Evolutionary conservation across 92 coral and sea anemone genomes (phyloP).

Genomic region (Epizoanthus stellaris): DNA sequence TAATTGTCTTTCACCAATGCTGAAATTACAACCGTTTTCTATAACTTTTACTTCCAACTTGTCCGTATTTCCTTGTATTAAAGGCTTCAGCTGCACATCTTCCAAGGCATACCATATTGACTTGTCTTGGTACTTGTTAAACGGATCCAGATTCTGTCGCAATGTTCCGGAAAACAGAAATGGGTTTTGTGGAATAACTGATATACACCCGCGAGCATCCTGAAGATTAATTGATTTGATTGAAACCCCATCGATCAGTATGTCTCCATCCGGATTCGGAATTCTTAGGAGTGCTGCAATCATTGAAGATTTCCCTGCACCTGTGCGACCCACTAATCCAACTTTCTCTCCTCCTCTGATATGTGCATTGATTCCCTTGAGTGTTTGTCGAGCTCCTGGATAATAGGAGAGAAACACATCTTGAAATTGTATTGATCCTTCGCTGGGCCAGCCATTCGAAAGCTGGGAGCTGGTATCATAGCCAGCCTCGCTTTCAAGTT

Average conservation of each 20-base stretch:
- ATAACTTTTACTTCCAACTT: not conserved
- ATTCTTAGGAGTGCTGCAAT: constrained; percentile 27
- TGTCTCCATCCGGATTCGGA: constrained; percentile 20
- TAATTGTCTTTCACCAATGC: constrained; percentile 28
- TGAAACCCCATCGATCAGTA: constrained; percentile 19
- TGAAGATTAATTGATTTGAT: constrained; percentile 25
- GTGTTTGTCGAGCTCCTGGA: constrained; percentile 13
- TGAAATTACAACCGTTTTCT: constrained; percentile 31
- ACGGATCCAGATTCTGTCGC: constrained; percentile 27
- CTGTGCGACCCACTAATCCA: constrained; percentile 28
- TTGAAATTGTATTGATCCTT: constrained; percentile 50
- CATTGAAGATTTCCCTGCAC: constrained; percentile 30
- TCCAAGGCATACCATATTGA: constrained; percentile 18
- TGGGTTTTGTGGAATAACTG: constrained; percentile 37
- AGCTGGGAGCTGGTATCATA: constrained; percentile 35
- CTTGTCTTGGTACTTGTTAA: constrained; percentile 14
- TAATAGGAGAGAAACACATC: constrained; percentile 27
- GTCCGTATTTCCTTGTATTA: constrained; percentile 5
- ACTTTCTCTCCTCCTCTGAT: constrained; percentile 35
- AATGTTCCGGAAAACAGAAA: constrained; percentile 28
- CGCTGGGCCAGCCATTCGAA: constrained; percentile 53
- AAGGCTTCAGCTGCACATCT: constrained; percentile 22
- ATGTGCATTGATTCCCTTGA: constrained; percentile 18
- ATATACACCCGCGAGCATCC: constrained; percentile 10
- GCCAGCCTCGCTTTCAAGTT: constrained; percentile 4